phyloP scores from a whole-genome alignment of 2,888 invertebrate genomes.

The Emmelina monodactyla region DNA sequence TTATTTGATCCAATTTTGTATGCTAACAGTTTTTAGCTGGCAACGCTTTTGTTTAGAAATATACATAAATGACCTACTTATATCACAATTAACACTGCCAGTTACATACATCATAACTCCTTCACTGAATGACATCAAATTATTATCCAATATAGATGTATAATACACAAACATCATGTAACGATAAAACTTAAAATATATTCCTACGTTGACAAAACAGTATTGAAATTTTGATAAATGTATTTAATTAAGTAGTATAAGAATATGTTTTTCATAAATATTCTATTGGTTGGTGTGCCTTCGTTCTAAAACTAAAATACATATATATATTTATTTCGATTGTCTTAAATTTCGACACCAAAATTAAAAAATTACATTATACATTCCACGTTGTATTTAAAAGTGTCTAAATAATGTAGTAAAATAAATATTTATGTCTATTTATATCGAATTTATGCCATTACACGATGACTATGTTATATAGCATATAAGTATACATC shows the following conservation, averaged over 20 bases:
- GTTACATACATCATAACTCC: no score
- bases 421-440: constrained; percentile 14
- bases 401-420: constrained; percentile 17
- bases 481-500: constrained; percentile 1
- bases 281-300: constrained; percentile 41
- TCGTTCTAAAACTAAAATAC: constrained; percentile 28
- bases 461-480: constrained; percentile 1
- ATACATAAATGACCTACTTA: no score
- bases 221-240: no score
- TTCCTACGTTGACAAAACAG: neutral
- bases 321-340: constrained; percentile 16
- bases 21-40: no score
- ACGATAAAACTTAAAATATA: no score
- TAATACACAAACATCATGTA: no score
- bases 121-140: no score
- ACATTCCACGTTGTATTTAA: constrained; percentile 23
- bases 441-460: constrained; percentile 2
- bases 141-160: no score
- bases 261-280: constrained; percentile 14
- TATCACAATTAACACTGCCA: constrained; percentile 1
- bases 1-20: neutral
- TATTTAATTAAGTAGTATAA: neutral
- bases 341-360: constrained; percentile 3
- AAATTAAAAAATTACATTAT: constrained; percentile 11
- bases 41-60: no score